These are phyloP conservation scores for Drosophila nr. perissopoda DNA, from an alignment of 2,888 invertebrate genomes.

Conservation along the genomic window DNA sequence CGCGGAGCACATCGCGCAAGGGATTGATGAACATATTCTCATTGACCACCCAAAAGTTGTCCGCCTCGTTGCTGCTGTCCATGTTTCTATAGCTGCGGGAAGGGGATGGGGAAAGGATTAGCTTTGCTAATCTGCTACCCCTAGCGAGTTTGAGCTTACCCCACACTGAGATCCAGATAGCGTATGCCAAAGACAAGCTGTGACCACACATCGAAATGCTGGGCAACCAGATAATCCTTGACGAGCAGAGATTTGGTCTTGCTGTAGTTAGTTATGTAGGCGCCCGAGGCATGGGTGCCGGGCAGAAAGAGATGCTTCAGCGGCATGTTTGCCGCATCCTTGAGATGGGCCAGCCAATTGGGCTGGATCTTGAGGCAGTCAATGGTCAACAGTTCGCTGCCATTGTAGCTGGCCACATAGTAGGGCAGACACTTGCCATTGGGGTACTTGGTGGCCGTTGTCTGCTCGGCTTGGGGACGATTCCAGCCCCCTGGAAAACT, in stretches of 20 bases:
- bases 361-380: conserved; percentile 93
- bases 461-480: conserved; percentile 80
- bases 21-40: conserved; percentile 87
- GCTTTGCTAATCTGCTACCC: neutral
- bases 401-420: conserved; percentile 89
- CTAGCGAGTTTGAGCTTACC: conserved; percentile 86
- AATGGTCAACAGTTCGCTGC: conserved; percentile 87
- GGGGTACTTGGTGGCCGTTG: conserved; percentile 66
- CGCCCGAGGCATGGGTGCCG: conserved; percentile 88
- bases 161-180: conserved; percentile 92
- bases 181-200: conserved; percentile 94
- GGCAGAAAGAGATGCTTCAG: conserved; percentile 83
- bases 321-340: conserved; percentile 73
- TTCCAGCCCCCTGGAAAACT: conserved; percentile 88
- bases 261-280: conserved; percentile 84
- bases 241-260: conserved; percentile 76
- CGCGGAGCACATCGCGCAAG: conserved; percentile 88
- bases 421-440: conserved; percentile 89
- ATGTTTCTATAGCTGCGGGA: conserved; percentile 62
- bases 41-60: conserved; percentile 83
- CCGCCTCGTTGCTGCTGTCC: conserved; percentile 56
- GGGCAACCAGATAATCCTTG: conserved; percentile 86
- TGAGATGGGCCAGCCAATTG: conserved; percentile 92
- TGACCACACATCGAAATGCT: conserved; percentile 92
- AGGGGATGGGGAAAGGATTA: neutral